Evolutionary conservation across 1,140 invertebrate species (phyloP), one percentile per base, ranked within the genome.

Genomic region (Physella acuta): DNA sequence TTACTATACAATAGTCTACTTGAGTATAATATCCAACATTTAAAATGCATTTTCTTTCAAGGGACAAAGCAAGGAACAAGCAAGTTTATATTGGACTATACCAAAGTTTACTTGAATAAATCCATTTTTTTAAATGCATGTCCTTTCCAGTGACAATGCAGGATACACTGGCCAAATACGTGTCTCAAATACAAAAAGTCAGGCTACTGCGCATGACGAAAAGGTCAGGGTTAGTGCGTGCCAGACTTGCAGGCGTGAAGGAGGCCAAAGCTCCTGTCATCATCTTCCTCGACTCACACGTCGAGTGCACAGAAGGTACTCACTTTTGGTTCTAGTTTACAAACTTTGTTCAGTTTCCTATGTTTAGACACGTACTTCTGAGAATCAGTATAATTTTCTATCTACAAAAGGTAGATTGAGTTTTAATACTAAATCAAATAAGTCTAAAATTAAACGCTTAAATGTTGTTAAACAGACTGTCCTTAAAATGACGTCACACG

Each of bases 271-370:
- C 91, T 0, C 89, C 92, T 0, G 93, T 98, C 0, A 88, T 98
- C 28, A 97, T 95, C 14, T 99, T 97, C 85, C 89, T 99, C 56
- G 97, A 98, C 85, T 97, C 94, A 28, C 97, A 98, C 86, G 95
- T 95, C 87, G 97, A 99, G 85, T 97, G 95, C 80, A 93, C 94
- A 91, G 85, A 75, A 88, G 92, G 96, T 77, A 74, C n/a, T n/a
- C n/a, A n/a, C n/a, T n/a, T n/a, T n/a, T n/a, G n/a, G n/a, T n/a
- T n/a, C n/a, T n/a, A n/a, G n/a, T n/a, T n/a, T n/a, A n/a, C n/a
- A n/a, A n/a, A n/a, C n/a, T n/a, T n/a, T n/a, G n/a, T n/a, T n/a
- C n/a, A n/a, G n/a, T n/a, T n/a, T n/a, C n/a, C n/a, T n/a, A n/a
- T n/a, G n/a, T n/a, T n/a, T n/a, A n/a, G n/a, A n/a, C n/a, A n/a